Base-by-base conservation (phyloP, 2,113 vertebrate species). In the Dunckerocampus dactyliophorus region DNA sequence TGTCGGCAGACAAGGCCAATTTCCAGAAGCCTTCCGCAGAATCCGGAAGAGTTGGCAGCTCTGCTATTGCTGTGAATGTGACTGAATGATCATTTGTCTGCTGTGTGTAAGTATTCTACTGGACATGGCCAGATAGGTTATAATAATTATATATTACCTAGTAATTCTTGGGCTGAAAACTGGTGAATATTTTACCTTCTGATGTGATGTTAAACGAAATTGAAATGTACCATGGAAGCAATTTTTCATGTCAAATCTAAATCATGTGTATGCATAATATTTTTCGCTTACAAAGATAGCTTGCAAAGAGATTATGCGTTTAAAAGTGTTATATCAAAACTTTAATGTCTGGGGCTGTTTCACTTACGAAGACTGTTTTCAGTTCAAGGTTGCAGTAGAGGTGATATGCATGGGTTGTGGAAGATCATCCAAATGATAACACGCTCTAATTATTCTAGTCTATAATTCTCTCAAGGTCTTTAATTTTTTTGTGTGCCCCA, bases 361-460 rank as follows among this genome's bases (percentile, higher is more conserved):
- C n/a, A 51, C 34, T 57, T 42, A 17, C 49, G 15, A 50, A 65
- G 62, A 45, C 37, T 65, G 62, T 89, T 85, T 74, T 75, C 79
- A 82, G 80, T 82, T 85, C 82, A 89, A 91, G 89, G 88, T 90
- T 83, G 31, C 62, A 58, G 52, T 24, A 58, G 76, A 80, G 75
- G 72, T 81, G 74, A 81, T 71, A 59, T 59, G 74, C 58, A 72
- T 59, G 63, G 65, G 69, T 82, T 76, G 59, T 61, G 48, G 50
- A 68, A 75, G 65, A 76, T 73, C 59, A 51, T 71, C 57, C 53
- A 69, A 70, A 81, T 76, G 71, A 88, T 82, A 80, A 85, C 75
- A 57, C 66, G 77, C 82, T 86, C 85, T 89, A 89, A 90, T 91
- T 89, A 90, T 68, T 86, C 71, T 63, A 73, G 54, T 73, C 65